Conservation (phyloP, 2,888 invertebrate species). For the Zygogramma bicolorata region DNA sequence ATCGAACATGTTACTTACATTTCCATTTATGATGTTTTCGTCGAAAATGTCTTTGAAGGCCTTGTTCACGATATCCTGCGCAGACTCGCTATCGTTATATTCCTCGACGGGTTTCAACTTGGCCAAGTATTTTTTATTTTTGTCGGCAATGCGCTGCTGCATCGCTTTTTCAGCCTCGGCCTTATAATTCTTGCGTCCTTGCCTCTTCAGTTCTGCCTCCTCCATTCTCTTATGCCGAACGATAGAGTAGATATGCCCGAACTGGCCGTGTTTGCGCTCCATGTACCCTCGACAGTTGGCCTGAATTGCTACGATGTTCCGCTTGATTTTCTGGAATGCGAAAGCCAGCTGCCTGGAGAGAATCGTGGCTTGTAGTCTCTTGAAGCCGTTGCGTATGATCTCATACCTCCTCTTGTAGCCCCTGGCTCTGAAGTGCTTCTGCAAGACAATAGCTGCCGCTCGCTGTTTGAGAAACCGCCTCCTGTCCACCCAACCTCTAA, state of each 20-base stretch:
- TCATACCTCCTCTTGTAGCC: slow-evolving; percentile 79
- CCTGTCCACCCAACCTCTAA: slow-evolving; percentile 81
- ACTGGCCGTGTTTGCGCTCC: slow-evolving; percentile 73
- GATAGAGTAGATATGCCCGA: slow-evolving; percentile 66
- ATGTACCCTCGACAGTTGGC: slow-evolving; percentile 82
- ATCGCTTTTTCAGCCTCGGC: slow-evolving; percentile 78
- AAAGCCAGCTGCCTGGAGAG: slow-evolving; percentile 80
- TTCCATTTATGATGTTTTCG: not conserved
- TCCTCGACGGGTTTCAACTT: slow-evolving; percentile 67
- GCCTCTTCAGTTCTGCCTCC: slow-evolving; percentile 72
- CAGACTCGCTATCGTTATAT: slow-evolving; percentile 58
- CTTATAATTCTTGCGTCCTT: slow-evolving; percentile 74
- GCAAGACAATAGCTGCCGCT: slow-evolving; percentile 81
- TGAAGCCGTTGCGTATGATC: slow-evolving; percentile 81
- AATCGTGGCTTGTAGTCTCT: slow-evolving; percentile 86
- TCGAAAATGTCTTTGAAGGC: slow-evolving; percentile 68
- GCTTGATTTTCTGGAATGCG: slow-evolving; percentile 78
- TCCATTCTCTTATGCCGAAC: slow-evolving; percentile 70
- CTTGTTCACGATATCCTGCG: slow-evolving; percentile 74
- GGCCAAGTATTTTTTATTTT: slow-evolving; percentile 72
- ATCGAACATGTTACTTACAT: too few species aligned
- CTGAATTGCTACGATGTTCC: slow-evolving; percentile 80
- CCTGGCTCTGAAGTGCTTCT: slow-evolving; percentile 85
- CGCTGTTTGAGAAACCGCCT: slow-evolving; percentile 78
- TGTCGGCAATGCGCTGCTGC: slow-evolving; percentile 76